phyloP scores from a whole-genome alignment of 2,888 invertebrate species.

The Campaea margaritaria region DNA sequence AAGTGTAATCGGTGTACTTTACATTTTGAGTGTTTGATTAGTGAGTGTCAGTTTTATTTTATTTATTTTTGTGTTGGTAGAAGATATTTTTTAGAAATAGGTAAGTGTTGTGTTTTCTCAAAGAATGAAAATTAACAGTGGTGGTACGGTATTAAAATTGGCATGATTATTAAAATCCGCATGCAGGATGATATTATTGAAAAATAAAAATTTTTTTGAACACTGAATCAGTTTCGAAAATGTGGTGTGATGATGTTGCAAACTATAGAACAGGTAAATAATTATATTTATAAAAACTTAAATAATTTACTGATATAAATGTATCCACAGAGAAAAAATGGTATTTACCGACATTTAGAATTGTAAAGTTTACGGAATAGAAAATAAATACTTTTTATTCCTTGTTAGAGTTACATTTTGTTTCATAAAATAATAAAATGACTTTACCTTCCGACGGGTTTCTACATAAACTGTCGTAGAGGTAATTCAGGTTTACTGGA shows the following conservation, averaged over 20 bases:
- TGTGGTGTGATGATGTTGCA: constrained; percentile 35
- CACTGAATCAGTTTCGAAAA: constrained; percentile 29
- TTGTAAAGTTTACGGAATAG: neutral
- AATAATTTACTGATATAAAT: neutral
- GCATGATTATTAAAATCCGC: constrained; percentile 72
- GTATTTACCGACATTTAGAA: too few relatives aligned
- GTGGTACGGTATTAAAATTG: constrained; percentile 76
- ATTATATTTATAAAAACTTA: constrained; percentile 3
- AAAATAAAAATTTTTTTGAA: constrained; percentile 21
- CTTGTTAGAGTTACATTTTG: too few relatives aligned
- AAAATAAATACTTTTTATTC: too few relatives aligned
- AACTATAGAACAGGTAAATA: constrained; percentile 37
- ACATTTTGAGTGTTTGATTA: constrained; percentile 39
- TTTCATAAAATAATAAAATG: neutral
- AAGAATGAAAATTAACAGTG: constrained; percentile 70
- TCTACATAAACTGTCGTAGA: too few relatives aligned
- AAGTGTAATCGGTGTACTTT: constrained; percentile 52
- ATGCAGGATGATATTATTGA: constrained; percentile 65
- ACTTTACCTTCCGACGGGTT: neutral
- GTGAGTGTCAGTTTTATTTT: constrained; percentile 48
- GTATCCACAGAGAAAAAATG: too few relatives aligned
- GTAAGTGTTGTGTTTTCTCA: constrained; percentile 76
- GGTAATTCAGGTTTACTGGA: too few relatives aligned
- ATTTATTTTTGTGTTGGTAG: constrained; percentile 49
- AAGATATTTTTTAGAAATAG: constrained; percentile 59